Evolutionary conservation across 2,888 invertebrate genomes (phyloP).

Genomic region (Theretra japonica): DNA sequence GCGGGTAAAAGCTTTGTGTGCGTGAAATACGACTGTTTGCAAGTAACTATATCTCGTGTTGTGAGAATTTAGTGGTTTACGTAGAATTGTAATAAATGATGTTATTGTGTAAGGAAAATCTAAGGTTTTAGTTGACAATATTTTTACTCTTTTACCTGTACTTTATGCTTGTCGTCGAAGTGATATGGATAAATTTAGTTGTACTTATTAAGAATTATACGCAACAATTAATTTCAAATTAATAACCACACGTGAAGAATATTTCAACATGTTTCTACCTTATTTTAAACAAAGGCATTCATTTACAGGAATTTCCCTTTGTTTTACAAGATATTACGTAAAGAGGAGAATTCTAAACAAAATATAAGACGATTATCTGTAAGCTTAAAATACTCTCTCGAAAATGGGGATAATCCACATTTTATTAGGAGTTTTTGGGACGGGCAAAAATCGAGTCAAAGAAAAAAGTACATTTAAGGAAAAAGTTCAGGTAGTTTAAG

Average conservation of each 20-base stretch:
- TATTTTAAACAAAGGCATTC: background rate
- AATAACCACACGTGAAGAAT: background rate
- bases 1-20: background rate
- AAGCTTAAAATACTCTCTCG: slow-evolving; percentile 16
- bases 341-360: slow-evolving; percentile 13
- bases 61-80: background rate
- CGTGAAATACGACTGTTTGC: slow-evolving; percentile 1
- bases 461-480: background rate
- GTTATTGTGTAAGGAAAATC: background rate
- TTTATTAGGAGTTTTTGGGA: slow-evolving; percentile 20
- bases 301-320: slow-evolving; percentile 1
- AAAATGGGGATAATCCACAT: slow-evolving; percentile 22
- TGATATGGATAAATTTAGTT: too few relatives aligned
- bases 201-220: too few relatives aligned
- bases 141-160: background rate
- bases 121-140: background rate
- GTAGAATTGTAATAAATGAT: background rate
- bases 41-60: background rate
- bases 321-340: background rate
- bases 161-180: too few relatives aligned
- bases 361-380: slow-evolving; percentile 12
- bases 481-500: background rate
- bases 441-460: background rate
- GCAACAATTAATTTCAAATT: background rate
- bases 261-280: background rate